These are phyloP conservation scores for Hydrophis major DNA, from an alignment of 2,797 vertebrate genomes.

Conservation along the genomic window DNA sequence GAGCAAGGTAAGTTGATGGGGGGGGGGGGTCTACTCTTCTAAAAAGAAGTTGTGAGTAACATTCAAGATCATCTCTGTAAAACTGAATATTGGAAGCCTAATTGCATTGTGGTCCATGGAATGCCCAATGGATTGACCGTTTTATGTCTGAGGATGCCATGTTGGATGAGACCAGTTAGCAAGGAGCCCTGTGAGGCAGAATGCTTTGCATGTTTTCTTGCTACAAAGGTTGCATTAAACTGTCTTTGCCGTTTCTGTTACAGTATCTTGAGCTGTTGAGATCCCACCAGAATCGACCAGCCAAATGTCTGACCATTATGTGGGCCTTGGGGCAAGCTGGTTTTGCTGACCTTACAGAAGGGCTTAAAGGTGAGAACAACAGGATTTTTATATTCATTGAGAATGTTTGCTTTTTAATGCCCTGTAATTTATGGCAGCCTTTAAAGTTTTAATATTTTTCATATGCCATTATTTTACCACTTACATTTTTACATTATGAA, in stretches of 20 bases:
- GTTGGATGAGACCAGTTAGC: neutral
- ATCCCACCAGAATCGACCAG: conserved; percentile 85
- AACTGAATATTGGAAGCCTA: neutral
- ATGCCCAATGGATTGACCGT: neutral
- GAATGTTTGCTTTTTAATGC: neutral
- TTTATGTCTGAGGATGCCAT: neutral
- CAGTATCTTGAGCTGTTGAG: conserved; percentile 91
- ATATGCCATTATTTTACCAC: too few species aligned
- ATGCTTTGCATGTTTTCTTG: neutral
- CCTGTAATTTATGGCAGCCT: neutral
- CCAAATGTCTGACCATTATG: conserved; percentile 91
- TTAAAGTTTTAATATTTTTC: neutral
- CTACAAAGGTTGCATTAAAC: neutral
- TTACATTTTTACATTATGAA: neutral
- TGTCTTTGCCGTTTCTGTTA: neutral
- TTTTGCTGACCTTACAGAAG: conserved; percentile 86
- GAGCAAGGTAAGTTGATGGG: conserved; percentile 77
- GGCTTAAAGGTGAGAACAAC: conserved; percentile 83
- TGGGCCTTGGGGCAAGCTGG: conserved; percentile 94
- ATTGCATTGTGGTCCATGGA: neutral
- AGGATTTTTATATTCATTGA: neutral
- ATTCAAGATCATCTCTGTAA: neutral
- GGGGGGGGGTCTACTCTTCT: neutral
- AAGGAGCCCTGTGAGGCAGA: neutral
- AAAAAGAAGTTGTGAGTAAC: neutral